Evolutionary conservation across 2,888 invertebrate genomes (phyloP).

Genomic region (Trachelus troglodyta): DNA sequence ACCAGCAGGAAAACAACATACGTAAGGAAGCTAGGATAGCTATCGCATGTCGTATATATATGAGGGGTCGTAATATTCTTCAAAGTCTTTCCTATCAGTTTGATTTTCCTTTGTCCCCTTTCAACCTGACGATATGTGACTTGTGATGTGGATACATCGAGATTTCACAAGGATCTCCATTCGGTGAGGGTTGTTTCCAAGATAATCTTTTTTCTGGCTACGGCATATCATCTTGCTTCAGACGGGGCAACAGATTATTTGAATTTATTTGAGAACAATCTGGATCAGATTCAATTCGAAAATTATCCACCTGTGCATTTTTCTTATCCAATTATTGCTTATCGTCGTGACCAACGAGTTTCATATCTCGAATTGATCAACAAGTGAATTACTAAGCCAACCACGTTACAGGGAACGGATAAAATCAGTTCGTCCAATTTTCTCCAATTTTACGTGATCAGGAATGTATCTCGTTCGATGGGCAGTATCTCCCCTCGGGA

Average conservation of each 20-base stretch:
- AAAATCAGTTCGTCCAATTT: background rate
- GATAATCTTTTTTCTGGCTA: background rate
- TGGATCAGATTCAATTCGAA: background rate
- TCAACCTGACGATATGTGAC: background rate
- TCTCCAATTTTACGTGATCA: background rate
- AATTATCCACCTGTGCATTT: background rate
- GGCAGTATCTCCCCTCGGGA: background rate
- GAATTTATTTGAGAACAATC: background rate
- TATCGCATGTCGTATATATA: conserved; percentile 27
- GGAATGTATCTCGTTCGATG: background rate
- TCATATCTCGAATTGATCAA: background rate
- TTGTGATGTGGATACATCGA: background rate
- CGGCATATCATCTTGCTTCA: background rate
- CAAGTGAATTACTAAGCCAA: background rate
- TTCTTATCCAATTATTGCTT: background rate
- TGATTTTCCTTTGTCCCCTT: background rate
- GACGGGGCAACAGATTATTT: background rate
- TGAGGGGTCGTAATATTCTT: conserved; percentile 31
- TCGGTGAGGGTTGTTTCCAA: background rate
- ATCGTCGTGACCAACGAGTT: background rate
- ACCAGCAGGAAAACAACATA: conserved; percentile 21
- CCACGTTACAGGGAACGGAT: background rate
- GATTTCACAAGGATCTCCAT: background rate
- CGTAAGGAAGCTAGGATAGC: conserved; percentile 30
- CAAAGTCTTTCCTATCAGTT: conserved; percentile 10